Evolutionary conservation across 2,113 vertebrate genomes (phyloP), one percentile per base, ranked within the genome.

Genomic region (Burhinus oedicnemus): DNA sequence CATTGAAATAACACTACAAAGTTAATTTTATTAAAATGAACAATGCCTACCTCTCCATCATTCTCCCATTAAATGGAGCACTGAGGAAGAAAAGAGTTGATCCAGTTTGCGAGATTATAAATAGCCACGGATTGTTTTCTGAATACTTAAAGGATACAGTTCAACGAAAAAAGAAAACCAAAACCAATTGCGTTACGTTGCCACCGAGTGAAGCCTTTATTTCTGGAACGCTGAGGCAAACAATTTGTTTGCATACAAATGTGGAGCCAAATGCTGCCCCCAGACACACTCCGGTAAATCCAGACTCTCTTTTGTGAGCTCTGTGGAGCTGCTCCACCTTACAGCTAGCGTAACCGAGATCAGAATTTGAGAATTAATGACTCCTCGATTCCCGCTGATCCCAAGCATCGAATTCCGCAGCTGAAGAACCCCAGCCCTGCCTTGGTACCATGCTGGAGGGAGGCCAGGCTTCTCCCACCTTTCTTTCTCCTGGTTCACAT

Each of bases 21-120:
- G 65, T 95, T 95, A 95, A 97, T 95, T 96, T 96, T 95, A 66
- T 90, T 95, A 95, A 97, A 96, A 97, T 91, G 91, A 96, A 92
- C 52, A 68, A 32, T 85, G 69, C 16, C 34, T 94, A 75, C 16
- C 49, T 89, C 44, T 70, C 57, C n/a, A 60, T 89, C 68, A 77
- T 52, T 93, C 49, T 78, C 25, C 32, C 15, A 30, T 69, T 91
- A 96, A 82, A 82, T 32, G 38, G 61, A 90, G 34, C 47, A 62
- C 55, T 5, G 16, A 95, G 26, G 80, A 93, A 94, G 11, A 90
- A n/a, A 82, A 62, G 23, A 65, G 23, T 42, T 89, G 29, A 71
- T 89, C 51, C 29, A 34, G 60, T 78, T 34, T 77, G 25, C 27
- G 92, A 52, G 34, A 58, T 86, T 89, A 93, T 88, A 76, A 89